Conservation (phyloP, 2,113 vertebrate species). For the Pithys albifrons region DNA sequence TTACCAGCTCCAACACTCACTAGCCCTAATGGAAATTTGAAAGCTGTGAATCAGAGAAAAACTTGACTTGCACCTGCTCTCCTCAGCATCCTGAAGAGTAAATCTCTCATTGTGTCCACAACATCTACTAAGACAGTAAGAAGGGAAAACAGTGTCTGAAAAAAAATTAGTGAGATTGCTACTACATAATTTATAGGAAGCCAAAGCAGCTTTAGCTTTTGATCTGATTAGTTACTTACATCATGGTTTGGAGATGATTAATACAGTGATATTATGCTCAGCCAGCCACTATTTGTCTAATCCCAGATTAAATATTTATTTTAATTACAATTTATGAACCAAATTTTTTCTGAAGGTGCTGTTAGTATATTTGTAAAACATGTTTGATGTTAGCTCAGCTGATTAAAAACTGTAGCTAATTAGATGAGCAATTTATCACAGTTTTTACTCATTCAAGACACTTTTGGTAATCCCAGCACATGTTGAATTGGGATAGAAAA, state of each 20-base stretch:
- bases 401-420: background rate
- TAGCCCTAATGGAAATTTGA: background rate
- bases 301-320: constrained; percentile 34
- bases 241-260: constrained; percentile 26
- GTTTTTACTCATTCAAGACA: background rate
- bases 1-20: background rate
- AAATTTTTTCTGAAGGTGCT: background rate
- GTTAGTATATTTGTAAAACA: background rate
- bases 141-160: background rate
- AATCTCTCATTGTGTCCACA: background rate
- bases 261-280: background rate
- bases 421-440: background rate
- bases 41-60: background rate
- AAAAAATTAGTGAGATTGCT: background rate
- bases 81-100: background rate
- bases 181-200: background rate
- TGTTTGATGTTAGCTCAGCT: background rate
- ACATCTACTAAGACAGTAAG: background rate
- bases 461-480: background rate
- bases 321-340: background rate
- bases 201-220: constrained; percentile 1
- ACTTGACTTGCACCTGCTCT: background rate
- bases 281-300: background rate
- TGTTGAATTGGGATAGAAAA: background rate
- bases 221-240: background rate